phyloP scores from a whole-genome alignment of 2,888 invertebrate species.

The Eurois occulta region DNA sequence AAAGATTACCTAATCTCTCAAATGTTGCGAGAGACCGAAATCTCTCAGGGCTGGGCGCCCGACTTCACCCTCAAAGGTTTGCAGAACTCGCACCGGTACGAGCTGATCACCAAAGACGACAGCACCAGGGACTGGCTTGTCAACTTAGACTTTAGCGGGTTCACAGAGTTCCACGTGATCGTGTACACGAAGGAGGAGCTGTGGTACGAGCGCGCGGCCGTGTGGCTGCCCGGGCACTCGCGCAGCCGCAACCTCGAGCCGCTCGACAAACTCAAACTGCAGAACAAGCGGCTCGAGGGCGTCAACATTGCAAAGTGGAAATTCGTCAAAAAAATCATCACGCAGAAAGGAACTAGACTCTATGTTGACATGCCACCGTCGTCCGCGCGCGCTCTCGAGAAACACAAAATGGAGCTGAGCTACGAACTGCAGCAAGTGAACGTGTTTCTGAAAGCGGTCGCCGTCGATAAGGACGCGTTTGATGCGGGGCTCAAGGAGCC shows the following conservation, averaged over 20 bases:
- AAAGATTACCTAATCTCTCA: slow-evolving; percentile 79
- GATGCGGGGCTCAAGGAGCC: slow-evolving; percentile 79
- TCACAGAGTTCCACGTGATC: slow-evolving; percentile 78
- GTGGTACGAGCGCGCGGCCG: slow-evolving; percentile 86
- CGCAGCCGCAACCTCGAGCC: slow-evolving; percentile 79
- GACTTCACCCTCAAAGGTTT: slow-evolving; percentile 82
- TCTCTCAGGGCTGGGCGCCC: slow-evolving; percentile 78
- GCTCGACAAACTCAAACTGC: slow-evolving; percentile 81
- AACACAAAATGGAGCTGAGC: slow-evolving; percentile 81
- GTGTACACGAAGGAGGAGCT: slow-evolving; percentile 85
- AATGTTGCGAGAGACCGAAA: slow-evolving; percentile 76
- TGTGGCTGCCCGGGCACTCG: slow-evolving; percentile 86
- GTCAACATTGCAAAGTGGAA: slow-evolving; percentile 85
- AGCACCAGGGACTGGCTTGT: slow-evolving; percentile 81
- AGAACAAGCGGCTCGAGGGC: slow-evolving; percentile 79
- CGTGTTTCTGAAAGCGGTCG: slow-evolving; percentile 83
- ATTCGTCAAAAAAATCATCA: slow-evolving; percentile 83
- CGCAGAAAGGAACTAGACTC: slow-evolving; percentile 80
- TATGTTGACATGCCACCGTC: slow-evolving; percentile 87
- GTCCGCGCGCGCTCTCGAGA: slow-evolving; percentile 81
- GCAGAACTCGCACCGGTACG: slow-evolving; percentile 79
- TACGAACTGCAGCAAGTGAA: slow-evolving; percentile 86
- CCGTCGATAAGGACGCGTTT: slow-evolving; percentile 84
- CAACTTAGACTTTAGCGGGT: slow-evolving; percentile 79
- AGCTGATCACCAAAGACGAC: slow-evolving; percentile 78